Base-by-base conservation (phyloP, 2,888 invertebrate species). In the Laothoe populi region DNA sequence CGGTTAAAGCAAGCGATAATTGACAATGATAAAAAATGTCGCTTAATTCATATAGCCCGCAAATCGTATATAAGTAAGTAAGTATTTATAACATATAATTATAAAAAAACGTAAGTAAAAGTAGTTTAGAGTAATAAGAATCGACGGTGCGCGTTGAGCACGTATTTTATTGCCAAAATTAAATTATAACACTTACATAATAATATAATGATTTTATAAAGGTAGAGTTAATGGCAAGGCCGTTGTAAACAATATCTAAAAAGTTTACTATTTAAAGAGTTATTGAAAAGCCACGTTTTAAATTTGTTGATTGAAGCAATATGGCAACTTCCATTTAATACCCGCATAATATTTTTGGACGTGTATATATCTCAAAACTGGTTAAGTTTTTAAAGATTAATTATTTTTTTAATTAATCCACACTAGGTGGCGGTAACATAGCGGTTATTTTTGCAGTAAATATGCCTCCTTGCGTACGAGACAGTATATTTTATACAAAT, bases 91-190 rank as follows among this genome's bases (percentile, higher is more conserved):
- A 13, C 21, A n/a, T 48, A 24, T 48, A 35, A 53, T 21, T n/a
- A 19, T 16, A 19, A 16, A 26, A 26, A 11, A 16, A 7, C 16
- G 7, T 44, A 44, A 35, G 53, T 53, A 53, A 53, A 53, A 53
- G 53, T 53, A 19, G 53, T 35, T 53, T 53, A 35, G 11, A 53
- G 53, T 4, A 53, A 53, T 53, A 31, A 31, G 49, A 31, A 31
- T 19, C 19, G 11, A 53, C 19, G 31, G 31, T 11, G 35, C 16
- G 53, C 31, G 53, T 19, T 10, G 3, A 35, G 19, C 16, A 35
- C 19, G 3, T 10, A 49, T 19, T 35, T 53, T 35, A 53, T 35
- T 35, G 11, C 4, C 19, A 35, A 35, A 53, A 35, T 35, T 19
- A 19, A 53, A 35, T 53, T 53, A 53, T 35, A 31, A 35, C 24